Base-by-base conservation (phyloP, 2,888 invertebrate genomes). In the Drosophila neonasuta region DNA sequence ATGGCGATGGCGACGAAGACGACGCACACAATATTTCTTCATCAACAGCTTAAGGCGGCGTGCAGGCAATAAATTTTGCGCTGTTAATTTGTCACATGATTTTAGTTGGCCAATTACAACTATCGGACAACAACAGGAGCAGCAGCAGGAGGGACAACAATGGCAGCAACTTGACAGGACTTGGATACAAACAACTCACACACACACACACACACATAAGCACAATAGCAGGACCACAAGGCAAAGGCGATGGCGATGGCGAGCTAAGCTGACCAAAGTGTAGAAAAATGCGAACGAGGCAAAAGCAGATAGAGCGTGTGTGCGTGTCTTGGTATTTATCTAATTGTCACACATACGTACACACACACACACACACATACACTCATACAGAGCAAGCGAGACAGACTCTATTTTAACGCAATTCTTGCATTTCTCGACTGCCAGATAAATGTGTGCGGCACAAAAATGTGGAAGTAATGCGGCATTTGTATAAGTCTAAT, bases 61-160 rank as follows among this genome's bases (percentile, higher is more conserved):
- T 76, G 71, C 82, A 77, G 77, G 87, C 84, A 86, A 88, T 89
- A 89, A 88, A 88, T 88, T 80, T 80, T 81, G 74, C 75, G 80
- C 86, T 86, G 87, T 87, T 88, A 87, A 89, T 89, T 88, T 88
- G 87, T 89, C 89, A 86, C 82, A 88, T 80, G 87, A 80, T 83
- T 88, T 80, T 88, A 85, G 87, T 86, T 83, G 80, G 85, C 86
- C 88, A 85, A 88, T 88, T 88, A 85, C 82, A 85, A 81, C 76
- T 77, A 80, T 77, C 86, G 73, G 77, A 64, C 81, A 85, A 77
- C 66, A 76, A 52, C 73, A 80, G 54, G 49, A 60, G 44, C 32
- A 55, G 30, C 49, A 52, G 34, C 45, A 44, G 55, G 55, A 56
- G 52, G 66, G 68, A 71, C 80, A 80, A 74, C 76, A 74, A 78